Evolutionary conservation across 2,888 invertebrate species (phyloP).

Genomic region (Busseola fusca): DNA sequence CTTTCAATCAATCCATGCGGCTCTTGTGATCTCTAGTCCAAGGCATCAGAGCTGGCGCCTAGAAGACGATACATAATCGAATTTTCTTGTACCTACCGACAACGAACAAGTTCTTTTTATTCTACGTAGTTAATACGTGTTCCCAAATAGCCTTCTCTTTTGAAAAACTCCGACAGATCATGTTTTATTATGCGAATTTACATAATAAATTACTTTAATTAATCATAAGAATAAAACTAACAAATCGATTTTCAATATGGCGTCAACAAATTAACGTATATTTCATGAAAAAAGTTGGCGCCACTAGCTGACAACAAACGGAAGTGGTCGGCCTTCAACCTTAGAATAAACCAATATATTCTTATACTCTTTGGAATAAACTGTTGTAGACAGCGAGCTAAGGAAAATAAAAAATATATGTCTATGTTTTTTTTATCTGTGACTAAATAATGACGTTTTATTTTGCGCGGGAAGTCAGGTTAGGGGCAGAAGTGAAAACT

Average conservation of each 20-base stretch:
- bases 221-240: constrained; percentile 51
- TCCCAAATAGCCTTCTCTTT: constrained; percentile 19
- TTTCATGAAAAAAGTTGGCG: constrained; percentile 72
- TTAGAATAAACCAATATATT: constrained; percentile 42
- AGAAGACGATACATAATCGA: constrained; percentile 9
- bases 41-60: constrained; percentile 14
- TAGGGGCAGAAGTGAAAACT: constrained; percentile 11
- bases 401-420: constrained; percentile 35
- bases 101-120: constrained; percentile 11
- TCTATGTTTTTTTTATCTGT: constrained; percentile 35
- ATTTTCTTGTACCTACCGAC: neutral
- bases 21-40: neutral
- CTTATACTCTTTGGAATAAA: too few relatives aligned
- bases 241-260: constrained; percentile 39
- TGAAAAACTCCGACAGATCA: constrained; percentile 26
- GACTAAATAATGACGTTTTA: constrained; percentile 34
- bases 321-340: constrained; percentile 69
- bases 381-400: constrained; percentile 25
- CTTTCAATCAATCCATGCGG: neutral
- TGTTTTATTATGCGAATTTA: constrained; percentile 18
- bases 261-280: constrained; percentile 30
- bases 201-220: constrained; percentile 30
- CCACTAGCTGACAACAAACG: constrained; percentile 62
- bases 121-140: constrained; percentile 3
- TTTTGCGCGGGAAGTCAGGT: constrained; percentile 27